Percentiles rank a stretch among this genome's conserved stretches.
phyloP scores from a whole-genome alignment of 2,888 invertebrate species.

The Philhelius pedissequus region DNA sequence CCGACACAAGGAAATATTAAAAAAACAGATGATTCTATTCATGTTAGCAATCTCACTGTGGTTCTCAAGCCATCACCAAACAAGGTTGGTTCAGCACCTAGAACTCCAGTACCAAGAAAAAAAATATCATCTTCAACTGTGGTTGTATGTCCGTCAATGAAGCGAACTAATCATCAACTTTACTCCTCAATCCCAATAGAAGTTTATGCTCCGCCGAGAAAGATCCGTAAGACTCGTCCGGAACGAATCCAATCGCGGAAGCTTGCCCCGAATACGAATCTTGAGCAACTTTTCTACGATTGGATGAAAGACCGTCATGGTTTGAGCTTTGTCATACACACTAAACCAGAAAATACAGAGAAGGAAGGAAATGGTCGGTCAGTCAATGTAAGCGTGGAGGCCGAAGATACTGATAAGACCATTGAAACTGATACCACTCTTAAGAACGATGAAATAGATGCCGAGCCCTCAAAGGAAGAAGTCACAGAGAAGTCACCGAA shows the following conservation, averaged over 20 bases:
- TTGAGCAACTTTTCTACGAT: slow-evolving; percentile 74
- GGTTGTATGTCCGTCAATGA: slow-evolving; percentile 68
- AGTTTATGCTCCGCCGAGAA: slow-evolving; percentile 73
- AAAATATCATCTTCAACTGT: slow-evolving; percentile 4
- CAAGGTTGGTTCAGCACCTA: background rate
- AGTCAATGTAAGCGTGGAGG: background rate
- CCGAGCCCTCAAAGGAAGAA: background rate
- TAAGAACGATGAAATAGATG: background rate
- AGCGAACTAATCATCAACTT: slow-evolving; percentile 66
- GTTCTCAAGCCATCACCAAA: slow-evolving; percentile 68
- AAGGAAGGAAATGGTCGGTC: background rate
- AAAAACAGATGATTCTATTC: background rate
- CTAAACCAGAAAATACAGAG: background rate
- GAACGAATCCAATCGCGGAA: slow-evolving; percentile 71
- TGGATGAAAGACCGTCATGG: slow-evolving; percentile 75
- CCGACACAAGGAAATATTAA: background rate
- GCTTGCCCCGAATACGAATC: slow-evolving; percentile 72
- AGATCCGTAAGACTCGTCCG: slow-evolving; percentile 74
- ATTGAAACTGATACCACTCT: slow-evolving; percentile 69
- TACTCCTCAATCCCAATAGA: slow-evolving; percentile 71
- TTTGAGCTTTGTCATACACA: slow-evolving; percentile 70
- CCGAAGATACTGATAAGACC: slow-evolving; percentile 66
- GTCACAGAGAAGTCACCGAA: background rate
- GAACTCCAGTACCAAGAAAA: background rate
- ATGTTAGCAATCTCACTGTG: slow-evolving; percentile 33